Conservation (phyloP, 2,113 vertebrate genomes). For the Anguilla japonica region DNA sequence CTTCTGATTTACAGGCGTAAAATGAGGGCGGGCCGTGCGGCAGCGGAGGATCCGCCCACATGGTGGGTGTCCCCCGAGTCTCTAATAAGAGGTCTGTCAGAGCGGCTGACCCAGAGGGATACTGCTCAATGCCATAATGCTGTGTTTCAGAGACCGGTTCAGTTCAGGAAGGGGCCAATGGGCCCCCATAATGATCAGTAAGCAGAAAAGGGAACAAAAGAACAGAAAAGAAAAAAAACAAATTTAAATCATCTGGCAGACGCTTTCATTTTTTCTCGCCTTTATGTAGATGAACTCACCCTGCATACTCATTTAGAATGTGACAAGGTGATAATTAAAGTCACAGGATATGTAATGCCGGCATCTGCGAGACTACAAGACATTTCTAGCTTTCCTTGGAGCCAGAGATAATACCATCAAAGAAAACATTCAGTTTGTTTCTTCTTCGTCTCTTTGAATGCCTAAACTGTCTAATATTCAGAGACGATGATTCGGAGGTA, state of each 20-base stretch:
- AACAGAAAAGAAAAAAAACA: not conserved
- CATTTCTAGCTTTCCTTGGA: not conserved
- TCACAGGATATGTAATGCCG: conserved; percentile 72
- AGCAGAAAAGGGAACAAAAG: not conserved
- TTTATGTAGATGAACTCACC: conserved; percentile 77
- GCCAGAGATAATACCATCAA: not conserved
- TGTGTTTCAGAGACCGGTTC: not conserved
- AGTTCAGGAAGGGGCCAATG: not conserved
- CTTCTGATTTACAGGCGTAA: not conserved
- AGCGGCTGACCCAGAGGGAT: not conserved
- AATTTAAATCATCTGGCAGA: not conserved
- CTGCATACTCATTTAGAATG: conserved; percentile 80
- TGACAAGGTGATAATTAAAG: conserved; percentile 94
- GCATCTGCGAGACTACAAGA: conserved; percentile 41
- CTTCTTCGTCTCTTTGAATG: not conserved
- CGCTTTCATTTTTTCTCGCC: conserved; percentile 16
- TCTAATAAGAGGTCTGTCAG: not conserved
- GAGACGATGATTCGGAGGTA: not conserved
- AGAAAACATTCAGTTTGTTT: not conserved
- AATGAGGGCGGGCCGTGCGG: not conserved
- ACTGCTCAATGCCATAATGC: not conserved
- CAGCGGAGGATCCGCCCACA: not conserved
- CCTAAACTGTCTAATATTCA: not conserved
- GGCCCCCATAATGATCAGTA: not conserved
- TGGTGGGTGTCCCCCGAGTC: not conserved